Evolutionary conservation across 2,113 vertebrate genomes (phyloP), one percentile per base, ranked within the genome.

Genomic region (Melanostigma gelatinosum): DNA sequence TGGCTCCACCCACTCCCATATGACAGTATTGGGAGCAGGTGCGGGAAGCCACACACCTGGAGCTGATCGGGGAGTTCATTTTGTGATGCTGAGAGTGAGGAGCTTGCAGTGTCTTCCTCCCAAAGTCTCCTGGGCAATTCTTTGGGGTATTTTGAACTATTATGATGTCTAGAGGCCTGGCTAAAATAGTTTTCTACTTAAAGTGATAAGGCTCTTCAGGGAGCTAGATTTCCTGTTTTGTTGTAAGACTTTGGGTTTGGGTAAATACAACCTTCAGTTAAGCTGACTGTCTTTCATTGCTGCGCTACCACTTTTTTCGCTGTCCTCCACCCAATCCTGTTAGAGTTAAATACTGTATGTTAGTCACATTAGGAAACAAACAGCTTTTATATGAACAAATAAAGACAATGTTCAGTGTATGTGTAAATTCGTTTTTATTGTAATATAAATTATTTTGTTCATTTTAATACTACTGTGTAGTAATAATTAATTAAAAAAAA

Each of bases 391-490:
- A 61, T 40, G 64, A 83, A 77, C 0, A 9, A 71, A 78, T 10
- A 77, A 60, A 27, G 54, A 62, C 16, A 15, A 40, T 0, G 0
- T 15, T 40, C 5, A 36, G 8, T 36, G 16, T 24, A 22, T 38
- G 10, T 44, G 15, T 79, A 61, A 80, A 82, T 75, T 60, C 10
- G 32, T 0, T 44, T 86, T 80, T 79, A 54, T 79, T 86, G 18
- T 48, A 27, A 24, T 48, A 22, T 80, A 67, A 16, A 48, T 83
- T 32, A 48, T 52, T 60, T 72, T 46, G 11, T 70, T 58, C 4
- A 68, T 79, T 77, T 32, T 54, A 72, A 54, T 72, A 67, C 46
- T 48, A 76, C 63, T 70, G 42, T 68, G 38, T 78, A 79, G 63
- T 78, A 62, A 77, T 8, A 73, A 78, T 55, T 22, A 55, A 24